Percentiles rank a stretch among this genome's conserved stretches.
Evolutionary conservation across 2,888 invertebrate species (phyloP).

Genomic region (Adelognathus sp.): DNA sequence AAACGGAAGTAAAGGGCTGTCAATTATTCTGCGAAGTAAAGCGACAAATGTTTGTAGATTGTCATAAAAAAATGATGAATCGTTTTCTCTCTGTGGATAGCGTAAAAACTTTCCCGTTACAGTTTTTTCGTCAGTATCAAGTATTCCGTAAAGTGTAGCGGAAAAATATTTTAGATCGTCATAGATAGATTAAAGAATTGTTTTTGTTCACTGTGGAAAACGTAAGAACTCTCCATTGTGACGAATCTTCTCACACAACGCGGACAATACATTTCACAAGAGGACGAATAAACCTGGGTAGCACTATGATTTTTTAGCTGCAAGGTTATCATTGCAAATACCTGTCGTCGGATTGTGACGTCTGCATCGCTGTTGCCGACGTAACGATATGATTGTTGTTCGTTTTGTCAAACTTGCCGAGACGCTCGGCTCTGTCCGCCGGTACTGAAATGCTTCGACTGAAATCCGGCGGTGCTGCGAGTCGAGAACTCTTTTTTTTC

Average conservation of each 20-base stretch:
- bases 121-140: too few relatives aligned
- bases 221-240: neutral
- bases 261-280: neutral
- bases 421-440: conserved; percentile 85
- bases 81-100: neutral
- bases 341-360: conserved; percentile 82
- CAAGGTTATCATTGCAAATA: conserved; percentile 65
- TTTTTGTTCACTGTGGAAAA: neutral
- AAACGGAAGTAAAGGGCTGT: neutral
- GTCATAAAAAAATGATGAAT: neutral
- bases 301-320: neutral
- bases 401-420: conserved; percentile 75
- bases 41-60: neutral
- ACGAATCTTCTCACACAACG: neutral
- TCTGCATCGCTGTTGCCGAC: conserved; percentile 71
- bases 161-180: neutral
- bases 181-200: neutral
- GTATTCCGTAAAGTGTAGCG: neutral
- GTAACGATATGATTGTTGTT: conserved; percentile 76
- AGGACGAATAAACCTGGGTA: neutral
- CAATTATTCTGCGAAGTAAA: neutral
- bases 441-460: conserved; percentile 94
- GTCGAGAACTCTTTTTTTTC: conserved; percentile 88
- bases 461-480: conserved; percentile 88
- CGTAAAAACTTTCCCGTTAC: neutral